These are phyloP conservation scores for Astropecten irregularis DNA, from an alignment of 53 echinoderm and acorn worm species.

Conservation along the genomic window DNA sequence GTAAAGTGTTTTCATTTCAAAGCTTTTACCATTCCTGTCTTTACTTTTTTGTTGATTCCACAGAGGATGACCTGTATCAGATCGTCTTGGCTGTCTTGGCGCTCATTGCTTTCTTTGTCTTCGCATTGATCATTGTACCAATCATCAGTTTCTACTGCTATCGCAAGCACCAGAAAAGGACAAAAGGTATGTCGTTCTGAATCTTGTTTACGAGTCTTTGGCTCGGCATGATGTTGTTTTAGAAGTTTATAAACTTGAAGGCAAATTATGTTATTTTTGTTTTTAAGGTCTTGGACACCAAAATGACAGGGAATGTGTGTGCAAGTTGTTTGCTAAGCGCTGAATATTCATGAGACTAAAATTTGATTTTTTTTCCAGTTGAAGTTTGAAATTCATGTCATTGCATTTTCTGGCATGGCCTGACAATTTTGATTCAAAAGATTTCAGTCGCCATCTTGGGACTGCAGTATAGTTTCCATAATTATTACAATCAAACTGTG, in stretches of 20 bases:
- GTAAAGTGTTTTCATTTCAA: too few species aligned
- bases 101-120: constrained; percentile 70
- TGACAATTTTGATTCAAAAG: neutral
- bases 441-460: neutral
- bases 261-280: neutral
- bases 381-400: neutral
- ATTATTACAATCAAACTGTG: too few species aligned
- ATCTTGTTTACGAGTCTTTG: neutral
- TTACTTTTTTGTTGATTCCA: neutral
- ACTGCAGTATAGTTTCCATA: too few species aligned
- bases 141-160: constrained; percentile 74
- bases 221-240: neutral
- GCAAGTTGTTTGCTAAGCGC: too few species aligned
- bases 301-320: too few species aligned
- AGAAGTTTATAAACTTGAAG: neutral
- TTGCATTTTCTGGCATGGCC: neutral
- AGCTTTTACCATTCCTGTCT: too few species aligned
- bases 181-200: constrained; percentile 51
- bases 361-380: too few species aligned
- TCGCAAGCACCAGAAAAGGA: constrained; percentile 65
- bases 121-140: constrained; percentile 68
- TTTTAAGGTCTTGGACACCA: neutral
- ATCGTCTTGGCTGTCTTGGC: constrained; percentile 77
- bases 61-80: constrained; percentile 82
- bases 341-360: too few species aligned